Percentiles rank a stretch among this genome's conserved stretches.
Conservation (phyloP, 2,113 vertebrate genomes). For the Nyctibius bracteatus region DNA sequence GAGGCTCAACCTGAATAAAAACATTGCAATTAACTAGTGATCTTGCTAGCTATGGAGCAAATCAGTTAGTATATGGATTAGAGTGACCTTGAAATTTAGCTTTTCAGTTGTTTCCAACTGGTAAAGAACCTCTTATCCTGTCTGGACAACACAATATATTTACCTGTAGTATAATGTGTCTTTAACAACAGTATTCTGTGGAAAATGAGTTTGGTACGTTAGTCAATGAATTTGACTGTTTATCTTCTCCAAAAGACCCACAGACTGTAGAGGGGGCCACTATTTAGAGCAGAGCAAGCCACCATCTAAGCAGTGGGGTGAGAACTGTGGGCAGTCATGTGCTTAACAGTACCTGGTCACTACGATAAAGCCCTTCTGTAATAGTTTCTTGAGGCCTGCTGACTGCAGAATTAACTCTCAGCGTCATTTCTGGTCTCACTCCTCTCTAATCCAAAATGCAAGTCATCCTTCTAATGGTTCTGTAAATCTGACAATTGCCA, state of each 20-base stretch:
- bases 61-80: not conserved
- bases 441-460: not conserved
- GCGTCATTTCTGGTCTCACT: not conserved
- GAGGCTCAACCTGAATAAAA: not conserved
- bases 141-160: not conserved
- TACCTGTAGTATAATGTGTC: not conserved
- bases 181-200: not conserved
- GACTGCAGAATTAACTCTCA: not conserved
- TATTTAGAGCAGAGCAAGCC: not conserved
- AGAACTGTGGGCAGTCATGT: not conserved
- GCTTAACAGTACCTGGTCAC: not conserved
- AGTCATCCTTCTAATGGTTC: not conserved
- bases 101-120: not conserved
- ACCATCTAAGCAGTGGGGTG: not conserved
- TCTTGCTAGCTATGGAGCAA: not conserved
- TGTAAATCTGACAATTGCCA: not conserved
- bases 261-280: accelerated
- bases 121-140: not conserved
- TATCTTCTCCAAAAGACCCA: not conserved
- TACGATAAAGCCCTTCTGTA: not conserved
- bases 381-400: not conserved
- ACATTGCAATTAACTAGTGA: not conserved
- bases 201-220: not conserved
- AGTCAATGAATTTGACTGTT: not conserved
- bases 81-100: not conserved